Base-by-base conservation (phyloP, 1,140 invertebrate species). In the Scaptomyza montana region DNA sequence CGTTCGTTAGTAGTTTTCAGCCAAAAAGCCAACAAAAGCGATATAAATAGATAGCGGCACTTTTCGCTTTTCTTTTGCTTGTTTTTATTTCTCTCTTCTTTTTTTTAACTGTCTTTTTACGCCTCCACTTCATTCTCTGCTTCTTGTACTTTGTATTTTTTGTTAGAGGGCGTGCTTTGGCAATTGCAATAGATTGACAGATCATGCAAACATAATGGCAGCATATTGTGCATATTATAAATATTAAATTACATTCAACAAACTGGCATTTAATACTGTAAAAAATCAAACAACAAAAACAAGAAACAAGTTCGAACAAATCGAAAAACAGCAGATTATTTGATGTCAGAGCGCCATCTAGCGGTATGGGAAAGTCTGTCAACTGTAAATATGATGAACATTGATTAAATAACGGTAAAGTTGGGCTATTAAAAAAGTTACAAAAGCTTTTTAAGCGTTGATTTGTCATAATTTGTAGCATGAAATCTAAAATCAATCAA, bases 201-300 rank as follows among this genome's bases (percentile, higher is more conserved):
- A 87, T 87, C 82, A 89, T 87, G 82, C 84, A 87, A 87, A 82
- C 82, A 77, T 89, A 89, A 86, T 89, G 78, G 78, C 78, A 89
- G 79, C 72, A 78, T 78, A 78, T 78, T 82, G 82, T 76, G 87
- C 81, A 87, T 80, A 80, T 73, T 60, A 82, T 87, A 80, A 89
- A 82, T 87, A 82, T 87, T 87, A 87, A 87, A 82, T 82, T 87
- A 86, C 78, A 78, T 82, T 62, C 57, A 65, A 59, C 81, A 78
- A 75, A 66, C 66, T 78, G 78, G 45, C 70, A 72, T 63, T 66
- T 46, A 62, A 74, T 74, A 74, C 19, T 30, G 19, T 45, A 49
- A 28, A n/a, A 12, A 28, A 25, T n/a, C n/a, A n/a, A n/a, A n/a
- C n/a, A n/a, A n/a, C 10, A 25, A 21, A 47, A 46, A 5, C 3